A percentile compares a stretch with the other conserved stretches of the same genome.
Conservation (phyloP, 2,888 invertebrate genomes). For the Rhyacophila evoluta region DNA sequence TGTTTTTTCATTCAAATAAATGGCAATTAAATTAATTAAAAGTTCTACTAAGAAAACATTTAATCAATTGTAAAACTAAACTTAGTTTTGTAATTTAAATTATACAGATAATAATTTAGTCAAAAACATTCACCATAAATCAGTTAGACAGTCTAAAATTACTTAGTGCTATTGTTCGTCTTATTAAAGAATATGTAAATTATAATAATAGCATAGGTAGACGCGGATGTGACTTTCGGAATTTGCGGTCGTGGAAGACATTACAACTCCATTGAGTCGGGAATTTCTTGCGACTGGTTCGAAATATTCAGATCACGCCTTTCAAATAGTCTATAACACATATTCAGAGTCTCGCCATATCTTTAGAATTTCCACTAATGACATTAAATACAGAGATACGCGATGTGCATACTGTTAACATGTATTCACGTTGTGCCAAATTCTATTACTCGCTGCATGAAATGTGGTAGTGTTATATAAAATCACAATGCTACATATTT, state of each 20-base stretch:
- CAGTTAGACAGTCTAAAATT: no score
- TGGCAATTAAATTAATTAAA: no score
- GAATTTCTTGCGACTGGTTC: background rate
- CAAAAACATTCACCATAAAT: no score
- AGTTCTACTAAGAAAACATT: background rate
- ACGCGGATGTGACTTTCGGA: background rate
- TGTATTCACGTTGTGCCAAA: background rate
- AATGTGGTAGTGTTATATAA: no score
- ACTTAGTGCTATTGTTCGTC: no score
- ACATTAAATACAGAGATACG: background rate
- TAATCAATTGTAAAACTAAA: no score
- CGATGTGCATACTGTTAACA: background rate
- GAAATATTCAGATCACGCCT: background rate
- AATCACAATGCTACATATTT: no score
- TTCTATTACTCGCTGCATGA: background rate
- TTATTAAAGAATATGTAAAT: background rate
- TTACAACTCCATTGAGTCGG: background rate
- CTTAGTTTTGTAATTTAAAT: no score
- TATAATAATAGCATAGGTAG: no score
- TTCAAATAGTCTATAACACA: background rate
- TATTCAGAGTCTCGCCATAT: background rate
- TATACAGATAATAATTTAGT: no score
- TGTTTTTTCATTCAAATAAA: no score
- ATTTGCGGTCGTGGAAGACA: background rate
- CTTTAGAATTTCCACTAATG: conserved; percentile 16